Percentiles rank a stretch among this genome's conserved stretches.
phyloP scores from a whole-genome alignment of 2,113 vertebrate genomes.

The Dolichotis patagonum region DNA sequence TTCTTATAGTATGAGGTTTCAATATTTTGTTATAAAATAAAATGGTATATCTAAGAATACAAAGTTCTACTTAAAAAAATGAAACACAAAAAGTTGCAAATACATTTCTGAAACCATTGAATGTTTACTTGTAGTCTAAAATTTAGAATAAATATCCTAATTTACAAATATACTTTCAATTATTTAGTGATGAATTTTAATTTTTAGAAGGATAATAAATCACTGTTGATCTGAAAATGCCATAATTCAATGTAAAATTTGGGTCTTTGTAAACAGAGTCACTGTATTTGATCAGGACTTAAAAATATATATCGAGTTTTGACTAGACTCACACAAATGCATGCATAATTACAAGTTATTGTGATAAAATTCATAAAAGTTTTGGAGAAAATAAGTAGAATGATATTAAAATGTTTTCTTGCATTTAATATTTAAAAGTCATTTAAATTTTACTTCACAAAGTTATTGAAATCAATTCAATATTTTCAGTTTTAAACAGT shows the following conservation, averaged over 20 bases:
- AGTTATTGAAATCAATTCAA: not conserved
- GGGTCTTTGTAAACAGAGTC: not conserved
- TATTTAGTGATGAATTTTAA: not conserved
- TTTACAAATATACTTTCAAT: not conserved
- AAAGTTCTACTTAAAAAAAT: not conserved
- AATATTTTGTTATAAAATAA: not conserved
- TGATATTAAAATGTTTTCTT: not conserved
- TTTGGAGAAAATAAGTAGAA: not conserved
- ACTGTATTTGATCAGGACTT: not conserved
- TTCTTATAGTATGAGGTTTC: not conserved
- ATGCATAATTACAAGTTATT: not conserved
- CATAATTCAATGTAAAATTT: not conserved
- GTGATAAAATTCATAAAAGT: not conserved
- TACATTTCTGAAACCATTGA: not conserved
- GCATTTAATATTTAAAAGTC: not conserved
- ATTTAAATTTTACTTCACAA: not conserved
- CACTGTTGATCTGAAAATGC: not conserved
- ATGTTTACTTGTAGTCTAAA: not conserved
- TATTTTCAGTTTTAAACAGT: not conserved
- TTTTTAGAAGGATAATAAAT: conserved; percentile 16
- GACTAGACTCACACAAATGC: not conserved
- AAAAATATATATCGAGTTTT: conserved; percentile 4
- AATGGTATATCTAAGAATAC: not conserved
- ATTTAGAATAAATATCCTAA: not conserved
- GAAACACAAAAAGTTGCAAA: not conserved